A percentile compares a stretch with the other conserved stretches of the same genome.
phyloP scores from a whole-genome alignment of 2,888 invertebrate genomes.

The Rotaria sp. region DNA sequence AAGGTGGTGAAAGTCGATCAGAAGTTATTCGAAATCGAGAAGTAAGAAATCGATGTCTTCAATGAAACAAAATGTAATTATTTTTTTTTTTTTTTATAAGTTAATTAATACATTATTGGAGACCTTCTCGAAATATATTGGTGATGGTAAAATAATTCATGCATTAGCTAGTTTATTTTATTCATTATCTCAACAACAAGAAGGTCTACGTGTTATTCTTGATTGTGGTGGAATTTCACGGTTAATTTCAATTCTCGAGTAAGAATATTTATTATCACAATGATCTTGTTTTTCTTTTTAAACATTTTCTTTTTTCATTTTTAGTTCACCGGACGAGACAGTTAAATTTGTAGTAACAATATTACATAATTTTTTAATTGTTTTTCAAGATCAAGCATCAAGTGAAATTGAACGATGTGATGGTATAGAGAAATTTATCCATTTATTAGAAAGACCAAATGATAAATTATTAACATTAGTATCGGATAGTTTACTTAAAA shows the following conservation, averaged over 20 bases:
- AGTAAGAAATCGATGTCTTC: background rate
- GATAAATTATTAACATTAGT: constrained; percentile 25
- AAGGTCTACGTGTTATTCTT: constrained; percentile 31
- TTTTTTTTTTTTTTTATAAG: background rate
- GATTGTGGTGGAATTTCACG: constrained; percentile 33
- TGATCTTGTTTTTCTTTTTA: background rate
- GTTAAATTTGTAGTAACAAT: background rate
- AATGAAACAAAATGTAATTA: background rate
- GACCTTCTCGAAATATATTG: background rate
- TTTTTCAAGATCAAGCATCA: background rate
- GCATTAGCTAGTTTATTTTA: constrained; percentile 12
- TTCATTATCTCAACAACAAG: constrained; percentile 4
- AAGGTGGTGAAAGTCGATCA: constrained; percentile 9
- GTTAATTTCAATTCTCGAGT: constrained; percentile 31
- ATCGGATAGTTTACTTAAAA: constrained; percentile 11
- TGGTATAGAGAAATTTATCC: background rate
- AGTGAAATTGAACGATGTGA: background rate
- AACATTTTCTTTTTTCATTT: background rate
- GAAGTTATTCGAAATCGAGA: constrained; percentile 17
- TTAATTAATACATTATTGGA: background rate
- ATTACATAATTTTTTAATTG: constrained; percentile 11
- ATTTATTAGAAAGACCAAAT: background rate
- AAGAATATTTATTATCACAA: background rate
- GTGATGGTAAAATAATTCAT: background rate
- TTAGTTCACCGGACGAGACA: background rate